Evolutionary conservation across 1,140 invertebrate species (phyloP), one percentile per base, ranked within the genome.

Genomic region (Amphibalanus amphitrite): DNA sequence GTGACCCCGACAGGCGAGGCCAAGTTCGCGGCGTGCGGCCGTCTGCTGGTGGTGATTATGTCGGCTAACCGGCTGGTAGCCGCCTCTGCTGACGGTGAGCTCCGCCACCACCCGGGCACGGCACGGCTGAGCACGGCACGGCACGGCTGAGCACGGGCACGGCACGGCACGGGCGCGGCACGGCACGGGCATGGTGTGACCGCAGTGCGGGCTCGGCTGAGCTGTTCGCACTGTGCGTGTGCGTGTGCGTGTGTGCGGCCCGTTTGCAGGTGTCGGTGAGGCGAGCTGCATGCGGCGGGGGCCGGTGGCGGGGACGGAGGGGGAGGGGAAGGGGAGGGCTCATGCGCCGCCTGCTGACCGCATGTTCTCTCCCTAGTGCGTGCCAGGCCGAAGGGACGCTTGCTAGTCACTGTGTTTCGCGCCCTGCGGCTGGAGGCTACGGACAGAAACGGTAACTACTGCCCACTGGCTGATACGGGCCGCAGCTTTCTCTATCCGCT

Each of bases 31-130:
- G 85, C 84, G 70, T 84, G 86, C 74, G 88, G 87, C 72, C 82
- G 88, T 74, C 82, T 88, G 30, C 82, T 89, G 69, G 86, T 89
- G 71, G 85, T 86, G 71, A 84, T 89, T 29, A 79, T 86, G 71
- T 26, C 65, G 65, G 65, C 65, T 25, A 67, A 67, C 23, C 65
- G 65, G n/a, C 47, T 59, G 20, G 47, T 59, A 23, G 1, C 47
- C 1, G 47, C 47, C 47, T 13, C 13, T 13, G 13, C 6, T 20
- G 47, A 59, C 47, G 47, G 47, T 59, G 23, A 59, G 33, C 33
- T 38, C 33, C 33, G 15, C 33, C 33, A 38, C 4, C 33, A 15
- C 33, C 33, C 15, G 33, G 15, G 33, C 33, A 38, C 33, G 33
- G 33, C 33, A 38, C 33, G 33, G 4, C 33, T 15, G 33, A 38